A percentile compares a stretch with the other conserved stretches of the same genome.
These are phyloP conservation scores for Dallia pectoralis DNA, from an alignment of 2,797 vertebrate species.

Conservation along the genomic window DNA sequence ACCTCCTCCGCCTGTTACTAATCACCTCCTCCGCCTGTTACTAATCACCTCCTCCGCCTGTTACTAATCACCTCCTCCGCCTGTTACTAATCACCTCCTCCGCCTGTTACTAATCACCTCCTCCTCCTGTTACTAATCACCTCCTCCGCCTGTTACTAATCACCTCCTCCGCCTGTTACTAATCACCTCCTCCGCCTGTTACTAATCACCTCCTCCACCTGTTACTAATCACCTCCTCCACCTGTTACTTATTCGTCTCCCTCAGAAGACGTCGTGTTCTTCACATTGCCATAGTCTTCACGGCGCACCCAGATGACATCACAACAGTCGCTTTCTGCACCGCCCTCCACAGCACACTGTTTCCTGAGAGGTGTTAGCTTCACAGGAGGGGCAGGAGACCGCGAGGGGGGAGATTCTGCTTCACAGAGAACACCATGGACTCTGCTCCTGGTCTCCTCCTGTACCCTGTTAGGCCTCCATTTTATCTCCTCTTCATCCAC, in stretches of 20 bases:
- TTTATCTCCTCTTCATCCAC: constrained; percentile 10
- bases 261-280: constrained; percentile 78
- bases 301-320: constrained; percentile 90
- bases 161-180: no score
- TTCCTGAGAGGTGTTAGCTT: constrained; percentile 83
- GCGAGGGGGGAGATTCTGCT: constrained; percentile 25
- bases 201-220: not conserved
- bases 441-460: constrained; percentile 21
- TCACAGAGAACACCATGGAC: constrained; percentile 36
- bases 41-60: not conserved
- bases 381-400: constrained; percentile 44
- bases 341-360: constrained; percentile 80
- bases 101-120: not conserved
- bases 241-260: no score
- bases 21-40: not conserved
- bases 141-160: not conserved
- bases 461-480: constrained; percentile 14
- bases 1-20: no score
- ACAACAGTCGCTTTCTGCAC: constrained; percentile 68
- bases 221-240: not conserved
- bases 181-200: not conserved
- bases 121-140: no score
- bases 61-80: not conserved
- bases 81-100: not conserved
- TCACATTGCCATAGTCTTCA: constrained; percentile 79